Base-by-base conservation (phyloP, 1,140 invertebrate species). In the Laupala kohalensis region DNA sequence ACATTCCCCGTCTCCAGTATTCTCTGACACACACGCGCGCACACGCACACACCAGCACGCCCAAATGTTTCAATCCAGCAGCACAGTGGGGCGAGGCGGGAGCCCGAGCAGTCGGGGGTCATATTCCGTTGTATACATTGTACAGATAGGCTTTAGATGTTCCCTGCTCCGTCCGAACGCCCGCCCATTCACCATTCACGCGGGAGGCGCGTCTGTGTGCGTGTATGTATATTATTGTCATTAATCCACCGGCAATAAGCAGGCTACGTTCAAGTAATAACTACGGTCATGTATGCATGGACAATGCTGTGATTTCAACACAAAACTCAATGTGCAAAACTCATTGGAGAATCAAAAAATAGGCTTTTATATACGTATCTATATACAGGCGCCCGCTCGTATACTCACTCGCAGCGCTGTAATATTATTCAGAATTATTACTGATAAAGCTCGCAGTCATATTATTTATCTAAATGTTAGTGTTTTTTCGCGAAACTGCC, bases 211-310 rank as follows among this genome's bases (percentile, higher is more conserved):
- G n/a, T n/a, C 37, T 53, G 37, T 53, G 37, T 53, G 37, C 37
- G 37, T 53, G 37, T 53, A 68, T 68, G 67, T 68, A 68, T 68
- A 71, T 71, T 71, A 71, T 71, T 73, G 72, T 67, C 68, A 73
- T 73, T 73, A 73, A 73, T 73, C 72, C 72, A 68, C 25, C 72
- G 62, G 72, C 72, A 73, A 73, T 73, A 73, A 73, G 71, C 71
- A 72, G 28, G 69, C 25, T 71, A 64, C 69, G 63, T 24, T 64
- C 71, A 72, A 68, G 67, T 53, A 72, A 72, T 72, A 72, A 72
- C 71, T 62, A 72, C 65, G 71, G 66, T 25, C 71, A 72, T 72
- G 30, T 68, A 68, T 27, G 30, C 53, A 68, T 27, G 71, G 65
- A 72, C 71, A 72, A 72, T 72, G 71, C 67, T 53, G 69, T 70